Evolutionary conservation across 2,113 vertebrate genomes (phyloP), one percentile per base, ranked within the genome.

Genomic region (Agapornis roseicollis): DNA sequence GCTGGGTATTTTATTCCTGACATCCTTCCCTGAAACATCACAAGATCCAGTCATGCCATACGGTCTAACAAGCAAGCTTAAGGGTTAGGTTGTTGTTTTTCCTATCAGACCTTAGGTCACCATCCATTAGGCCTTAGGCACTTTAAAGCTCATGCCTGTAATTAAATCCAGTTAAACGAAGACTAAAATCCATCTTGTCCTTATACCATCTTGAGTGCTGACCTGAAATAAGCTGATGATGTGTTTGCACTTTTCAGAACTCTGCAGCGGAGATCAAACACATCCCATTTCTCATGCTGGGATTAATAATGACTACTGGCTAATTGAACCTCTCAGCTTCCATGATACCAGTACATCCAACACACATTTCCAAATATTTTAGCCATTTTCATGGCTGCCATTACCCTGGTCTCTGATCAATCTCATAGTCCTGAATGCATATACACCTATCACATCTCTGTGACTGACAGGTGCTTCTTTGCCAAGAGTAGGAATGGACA

Each of bases 91-190:
- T 50, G 79, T 17, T 92, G 55, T 35, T 74, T 82, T 94, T 88
- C 72, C 82, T 85, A 2, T 65, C 49, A 89, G 91, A 89, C 70
- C 35, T 77, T 89, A 87, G 71, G 74, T 94, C 74, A 91, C 66
- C 53, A 85, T 66, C 66, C 58, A 3, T 89, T 58, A 85, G 50
- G 71, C 58, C 63, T 88, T 58, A 52, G 31, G 46, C 81, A 82
- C 81, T 94, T 90, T 87, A 81, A 95, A 88, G 53, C 19, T 89
- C 63, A 70, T 49, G 44, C 44, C 33, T 82, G 28, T 85, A 91
- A 89, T 96, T 82, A 94, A 94, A 89, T 82, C 29, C 35, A 85
- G 53, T 82, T 85, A 94, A 94, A 96, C 22, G 70, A 89, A 88
- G 66, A 49, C 58, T 87, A 82, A 95, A 94, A 89, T 80, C 61